Percentiles rank a stretch among this genome's conserved stretches.
Conservation (phyloP, 2,888 invertebrate genomes). For the Lagria hirta region DNA sequence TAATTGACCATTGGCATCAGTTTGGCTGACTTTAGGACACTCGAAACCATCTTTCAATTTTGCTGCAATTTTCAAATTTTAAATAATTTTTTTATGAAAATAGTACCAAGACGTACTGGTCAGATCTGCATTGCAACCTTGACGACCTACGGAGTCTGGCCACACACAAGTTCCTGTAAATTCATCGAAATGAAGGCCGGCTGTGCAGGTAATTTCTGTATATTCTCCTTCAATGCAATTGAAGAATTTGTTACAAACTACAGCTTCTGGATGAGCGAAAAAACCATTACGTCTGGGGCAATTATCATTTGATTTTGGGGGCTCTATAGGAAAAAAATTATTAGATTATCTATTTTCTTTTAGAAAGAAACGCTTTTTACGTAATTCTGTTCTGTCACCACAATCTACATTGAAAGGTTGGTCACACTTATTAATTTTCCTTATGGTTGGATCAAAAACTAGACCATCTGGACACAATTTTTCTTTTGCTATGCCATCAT, state of each 20-base stretch:
- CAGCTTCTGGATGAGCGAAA: constrained; percentile 84
- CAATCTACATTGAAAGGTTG: constrained; percentile 92
- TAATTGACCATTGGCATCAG: constrained; percentile 68
- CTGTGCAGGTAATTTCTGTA: constrained; percentile 79
- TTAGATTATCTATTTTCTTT: not conserved
- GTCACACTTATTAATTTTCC: constrained; percentile 89
- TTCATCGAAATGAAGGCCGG: constrained; percentile 87
- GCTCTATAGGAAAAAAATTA: constrained; percentile 62
- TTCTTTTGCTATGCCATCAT: constrained; percentile 69
- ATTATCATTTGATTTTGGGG: constrained; percentile 67
- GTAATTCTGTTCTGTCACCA: constrained; percentile 82
- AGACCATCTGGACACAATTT: constrained; percentile 87
- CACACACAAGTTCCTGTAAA: constrained; percentile 88
- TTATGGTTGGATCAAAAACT: constrained; percentile 81
- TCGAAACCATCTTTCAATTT: constrained; percentile 81
- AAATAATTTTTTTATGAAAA: not conserved
- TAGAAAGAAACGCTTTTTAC: constrained; percentile 62
- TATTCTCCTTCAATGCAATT: constrained; percentile 87
- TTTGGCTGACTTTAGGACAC: constrained; percentile 72
- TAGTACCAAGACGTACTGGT: constrained; percentile 13
- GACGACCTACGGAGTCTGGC: constrained; percentile 78
- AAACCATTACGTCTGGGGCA: constrained; percentile 88
- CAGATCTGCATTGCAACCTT: constrained; percentile 62
- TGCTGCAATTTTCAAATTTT: constrained; percentile 56
- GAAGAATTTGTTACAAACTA: constrained; percentile 82